phyloP scores from a whole-genome alignment of 2,888 invertebrate species.

The Noctua fimbriata region DNA sequence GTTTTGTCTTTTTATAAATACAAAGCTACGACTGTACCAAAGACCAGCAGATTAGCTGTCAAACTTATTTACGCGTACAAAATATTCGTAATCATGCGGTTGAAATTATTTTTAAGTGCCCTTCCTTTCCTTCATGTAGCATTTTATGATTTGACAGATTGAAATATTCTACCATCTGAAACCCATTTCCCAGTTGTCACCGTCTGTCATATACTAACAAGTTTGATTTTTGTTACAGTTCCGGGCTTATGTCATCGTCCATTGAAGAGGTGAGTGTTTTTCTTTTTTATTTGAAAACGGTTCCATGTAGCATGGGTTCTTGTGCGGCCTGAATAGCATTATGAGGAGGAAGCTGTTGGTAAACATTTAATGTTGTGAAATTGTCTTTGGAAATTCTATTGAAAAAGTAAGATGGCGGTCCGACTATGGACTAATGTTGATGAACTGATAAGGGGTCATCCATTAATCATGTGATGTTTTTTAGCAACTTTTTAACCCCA shows the following conservation, averaged over 20 bases:
- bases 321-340: not conserved
- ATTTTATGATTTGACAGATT: slow-evolving; percentile 7
- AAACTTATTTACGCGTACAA: not conserved
- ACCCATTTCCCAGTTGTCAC: slow-evolving; percentile 6
- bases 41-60: not conserved
- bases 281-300: slow-evolving; percentile 29
- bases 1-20: not conserved
- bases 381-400: not conserved
- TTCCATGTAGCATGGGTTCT: not conserved
- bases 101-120: not conserved
- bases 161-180: slow-evolving; percentile 11
- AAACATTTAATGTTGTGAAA: not conserved
- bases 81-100: not conserved
- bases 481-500: too few species aligned
- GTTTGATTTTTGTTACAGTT: slow-evolving; percentile 84
- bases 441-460: too few species aligned
- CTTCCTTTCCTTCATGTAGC: not conserved
- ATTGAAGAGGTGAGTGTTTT: slow-evolving; percentile 85
- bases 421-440: not conserved
- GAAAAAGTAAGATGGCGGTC: not conserved
- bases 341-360: not conserved
- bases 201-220: slow-evolving; percentile 10
- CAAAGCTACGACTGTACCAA: not conserved
- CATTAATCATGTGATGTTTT: too few species aligned
- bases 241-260: slow-evolving; percentile 85